Evolutionary conservation across 1,140 invertebrate genomes (phyloP), one percentile per base, ranked within the genome.

Genomic region (Mycetomoellerius zeteki): DNA sequence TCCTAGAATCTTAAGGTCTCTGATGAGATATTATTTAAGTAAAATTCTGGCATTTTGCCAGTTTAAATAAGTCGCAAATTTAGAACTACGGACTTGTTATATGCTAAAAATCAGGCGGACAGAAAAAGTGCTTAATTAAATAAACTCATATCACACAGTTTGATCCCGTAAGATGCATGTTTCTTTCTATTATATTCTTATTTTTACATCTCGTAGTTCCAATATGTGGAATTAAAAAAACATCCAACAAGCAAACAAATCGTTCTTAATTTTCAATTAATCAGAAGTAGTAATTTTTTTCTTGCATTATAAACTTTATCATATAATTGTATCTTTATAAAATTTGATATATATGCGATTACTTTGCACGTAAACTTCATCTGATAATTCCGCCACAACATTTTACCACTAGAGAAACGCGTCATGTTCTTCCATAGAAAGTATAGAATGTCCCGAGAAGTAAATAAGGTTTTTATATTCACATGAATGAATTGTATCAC

Each of bases 401-500:
- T 60, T 4, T 84, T 30, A 7, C 24, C 37, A n/a, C 24, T 60
- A 73, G 27, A 73, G n/a, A 37, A 50, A 37, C 24, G 69, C 19
- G 10, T 60, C 80, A 75, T 37, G 80, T 84, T 84, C 80, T 84
- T 84, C 80, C 80, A 82, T 56, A 84, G 30, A 75, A 84, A 75
- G 69, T 60, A 84, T 52, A 60, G 54, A 73, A 19, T 47, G 80
- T 84, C 69, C 80, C 37, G 27, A 56, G 2, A 52, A 86, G 5
- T 21, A 67, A 67, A 43, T 67, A 43, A 14, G 14, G 3, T 19
- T 78, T 85, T 76, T 76, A 76, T 33, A 85, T 76, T n/a, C 30
- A 30, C 47, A 21, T 8, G 12, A 65, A 65, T 43, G 16, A 4
- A 43, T 43, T 30, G 3, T 27, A 6, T n/a, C 47, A 67, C 47